Evolutionary conservation across 2,797 vertebrate species (phyloP), one percentile per base, ranked within the genome.

Genomic region (Macrochelys suwanniensis): DNA sequence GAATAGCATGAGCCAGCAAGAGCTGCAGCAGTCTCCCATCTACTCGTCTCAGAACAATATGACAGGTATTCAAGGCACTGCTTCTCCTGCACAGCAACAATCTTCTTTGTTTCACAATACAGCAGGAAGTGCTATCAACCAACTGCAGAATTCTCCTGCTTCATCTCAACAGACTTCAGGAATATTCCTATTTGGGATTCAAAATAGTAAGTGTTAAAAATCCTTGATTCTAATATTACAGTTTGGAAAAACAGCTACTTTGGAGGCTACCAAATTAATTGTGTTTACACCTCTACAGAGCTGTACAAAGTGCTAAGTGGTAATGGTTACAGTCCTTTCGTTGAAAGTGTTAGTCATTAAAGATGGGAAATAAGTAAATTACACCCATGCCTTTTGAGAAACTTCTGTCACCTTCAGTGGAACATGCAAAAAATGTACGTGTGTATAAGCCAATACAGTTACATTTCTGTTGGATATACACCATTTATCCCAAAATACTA

Each of bases 151-250:
- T 54, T 97, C 98, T 85, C 98, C 99, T 90, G 98, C 98, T 53
- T 99, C 99, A 19, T 98, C 99, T 92, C 99, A 98, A 65, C 99
- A 99, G 96, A 97, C 99, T 4, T 98, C 98, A 3, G 99, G 99
- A 97, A 99, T 99, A 93, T 99, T 99, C 97, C 98, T 99, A 45
- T 99, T 99, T 68, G 99, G 99, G 92, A 99, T 99, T 96, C 99
- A 99, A 59, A 99, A 99, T 42, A 99, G 99, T 99, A 98, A 99
- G 98, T 98, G 92, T 7, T 19, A 83, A 12, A 31, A 23, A 28
- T n/a, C 80, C 84, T 78, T 1, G 0, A 0, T 25, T 79, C 47
- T 19, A 74, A n/a, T 21, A 61, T 74, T 13, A 1, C 11, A 0
- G 0, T 25, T 82, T 2, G 26, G 61, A 85, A 45, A 82, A 86